phyloP scores from a whole-genome alignment of 2,888 invertebrate species.

The Oscheius onirici region DNA sequence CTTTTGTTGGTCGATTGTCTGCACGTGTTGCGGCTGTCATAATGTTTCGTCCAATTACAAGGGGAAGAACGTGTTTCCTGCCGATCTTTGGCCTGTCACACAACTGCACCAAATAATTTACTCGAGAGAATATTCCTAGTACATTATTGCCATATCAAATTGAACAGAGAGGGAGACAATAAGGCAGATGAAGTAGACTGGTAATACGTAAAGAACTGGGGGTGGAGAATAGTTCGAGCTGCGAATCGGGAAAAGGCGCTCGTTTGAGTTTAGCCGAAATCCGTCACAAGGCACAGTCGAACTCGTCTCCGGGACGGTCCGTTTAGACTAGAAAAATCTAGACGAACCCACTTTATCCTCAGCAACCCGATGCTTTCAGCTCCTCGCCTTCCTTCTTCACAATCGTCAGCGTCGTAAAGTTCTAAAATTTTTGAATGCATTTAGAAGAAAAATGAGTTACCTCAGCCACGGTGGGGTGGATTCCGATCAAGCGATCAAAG shows the following conservation, averaged over 20 bases:
- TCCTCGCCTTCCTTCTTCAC: conserved; percentile 59
- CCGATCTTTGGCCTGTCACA: too few relatives aligned
- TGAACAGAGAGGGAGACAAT: too few relatives aligned
- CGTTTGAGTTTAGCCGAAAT: conserved; percentile 54
- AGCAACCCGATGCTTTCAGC: conserved; percentile 62
- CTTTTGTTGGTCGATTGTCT: too few relatives aligned
- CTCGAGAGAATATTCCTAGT: too few relatives aligned
- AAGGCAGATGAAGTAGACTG: too few relatives aligned
- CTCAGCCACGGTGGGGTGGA: conserved; percentile 78
- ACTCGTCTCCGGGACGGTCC: conserved; percentile 28
- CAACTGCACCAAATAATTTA: too few relatives aligned
- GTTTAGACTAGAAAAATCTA: conserved; percentile 24
- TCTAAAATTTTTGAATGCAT: conserved; percentile 33
- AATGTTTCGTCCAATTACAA: too few relatives aligned
- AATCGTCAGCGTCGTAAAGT: conserved; percentile 60
- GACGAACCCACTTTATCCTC: conserved; percentile 62
- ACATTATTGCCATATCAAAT: too few relatives aligned
- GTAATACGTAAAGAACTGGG: background rate
- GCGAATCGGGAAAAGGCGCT: conserved; percentile 30
- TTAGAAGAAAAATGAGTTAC: conserved; percentile 63
- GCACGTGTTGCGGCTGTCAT: too few relatives aligned
- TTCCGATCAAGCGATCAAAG: conserved; percentile 77
- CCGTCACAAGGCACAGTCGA: conserved; percentile 59
- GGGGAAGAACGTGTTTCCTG: too few relatives aligned
- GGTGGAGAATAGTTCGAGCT: background rate